Base-by-base conservation (phyloP, 2,113 vertebrate species). In the Xenopus laevis region DNA sequence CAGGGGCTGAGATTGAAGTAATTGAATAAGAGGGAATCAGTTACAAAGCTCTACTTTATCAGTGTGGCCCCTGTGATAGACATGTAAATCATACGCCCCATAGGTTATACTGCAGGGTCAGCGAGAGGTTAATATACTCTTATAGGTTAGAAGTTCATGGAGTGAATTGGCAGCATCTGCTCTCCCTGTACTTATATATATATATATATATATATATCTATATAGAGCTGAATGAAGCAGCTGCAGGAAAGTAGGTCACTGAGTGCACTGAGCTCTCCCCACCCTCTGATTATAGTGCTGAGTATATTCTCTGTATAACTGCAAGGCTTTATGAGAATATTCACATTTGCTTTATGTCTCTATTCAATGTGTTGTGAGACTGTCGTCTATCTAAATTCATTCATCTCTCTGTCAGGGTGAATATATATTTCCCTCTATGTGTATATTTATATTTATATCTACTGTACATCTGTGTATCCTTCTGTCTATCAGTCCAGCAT, bases 191-290 rank as follows among this genome's bases (percentile, higher is more conserved):
- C 16, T 46, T 64, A 59, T 33, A 58, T 7, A 8, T 23, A 15
- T n/a, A n/a, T n/a, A n/a, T n/a, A n/a, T n/a, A n/a, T n/a, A n/a
- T n/a, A n/a, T n/a, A n/a, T n/a, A n/a, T n/a, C n/a, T n/a, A n/a
- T n/a, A n/a, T n/a, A n/a, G 64, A 18, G 61, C 46, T 47, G 23
- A 65, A 16, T 17, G 1, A 17, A 55, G 72, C 64, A 47, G 33
- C 64, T 67, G 72, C 63, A 60, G 33, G 17, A 11, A 74, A 74
- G 72, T 74, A 74, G 72, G 72, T 74, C 72, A 55, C 40, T 47
- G 53, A 50, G 46, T 57, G 72, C 27, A 40, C 7, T 3, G 63
- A 17, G 16, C 13, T 27, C 10, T 7, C 15, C 33, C 64, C 33
- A 17, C 53, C 40, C 63, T 50, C 58, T n/a, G n/a, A n/a, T n/a